Conservation (phyloP, 1,140 invertebrate species). For the Trichonephila clavipes region DNA sequence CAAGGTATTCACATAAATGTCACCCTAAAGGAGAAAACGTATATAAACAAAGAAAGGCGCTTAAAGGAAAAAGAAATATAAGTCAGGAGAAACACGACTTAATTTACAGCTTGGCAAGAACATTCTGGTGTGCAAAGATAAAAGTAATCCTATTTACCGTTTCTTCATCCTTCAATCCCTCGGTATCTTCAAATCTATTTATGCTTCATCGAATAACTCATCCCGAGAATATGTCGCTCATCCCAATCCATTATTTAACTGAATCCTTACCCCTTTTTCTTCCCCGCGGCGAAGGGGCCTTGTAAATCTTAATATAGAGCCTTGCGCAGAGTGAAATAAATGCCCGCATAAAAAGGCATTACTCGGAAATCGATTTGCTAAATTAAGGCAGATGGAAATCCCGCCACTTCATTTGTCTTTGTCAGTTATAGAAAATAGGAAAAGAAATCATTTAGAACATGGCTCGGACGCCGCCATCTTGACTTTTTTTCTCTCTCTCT, state of each 20-base stretch:
- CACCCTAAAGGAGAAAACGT: background rate
- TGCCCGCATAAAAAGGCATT: conserved; percentile 46
- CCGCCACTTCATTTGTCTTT: conserved; percentile 44
- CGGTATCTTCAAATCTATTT: conserved; percentile 2
- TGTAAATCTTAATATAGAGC: conserved; percentile 47
- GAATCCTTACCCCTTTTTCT: background rate
- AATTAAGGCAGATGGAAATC: conserved; percentile 49
- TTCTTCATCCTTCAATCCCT: background rate
- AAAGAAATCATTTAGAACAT: conserved; percentile 35
- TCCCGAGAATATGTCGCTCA: conserved; percentile 7
- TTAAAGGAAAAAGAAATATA: background rate
- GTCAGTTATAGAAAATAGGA: conserved; percentile 49
- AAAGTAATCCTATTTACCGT: background rate
- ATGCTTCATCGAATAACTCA: conserved; percentile 43
- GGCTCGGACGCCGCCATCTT: conserved; percentile 2
- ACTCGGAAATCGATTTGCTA: conserved; percentile 31
- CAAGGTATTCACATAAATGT: background rate
- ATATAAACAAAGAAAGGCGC: background rate
- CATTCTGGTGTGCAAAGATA: background rate
- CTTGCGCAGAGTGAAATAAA: conserved; percentile 25
- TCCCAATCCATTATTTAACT: conserved; percentile 49
- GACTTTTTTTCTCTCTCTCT: background rate
- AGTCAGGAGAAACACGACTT: background rate
- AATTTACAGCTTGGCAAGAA: background rate
- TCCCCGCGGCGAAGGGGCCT: background rate